Percentiles rank a stretch among this genome's conserved stretches.
These are phyloP conservation scores for Apantesis nais DNA, from an alignment of 2,888 invertebrate species.

Conservation along the genomic window DNA sequence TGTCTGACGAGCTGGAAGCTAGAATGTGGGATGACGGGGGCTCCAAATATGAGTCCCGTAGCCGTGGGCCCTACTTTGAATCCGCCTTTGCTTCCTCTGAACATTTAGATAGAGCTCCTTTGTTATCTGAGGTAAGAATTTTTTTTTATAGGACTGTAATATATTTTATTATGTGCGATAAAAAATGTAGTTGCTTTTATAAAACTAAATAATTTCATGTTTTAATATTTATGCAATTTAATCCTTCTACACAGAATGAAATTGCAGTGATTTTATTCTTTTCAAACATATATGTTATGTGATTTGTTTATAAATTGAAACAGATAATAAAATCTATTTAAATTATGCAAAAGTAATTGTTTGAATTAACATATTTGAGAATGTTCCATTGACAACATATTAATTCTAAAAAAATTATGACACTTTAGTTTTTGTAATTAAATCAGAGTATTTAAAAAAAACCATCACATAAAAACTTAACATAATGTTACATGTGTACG, in stretches of 20 bases:
- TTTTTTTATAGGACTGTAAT: slow-evolving; percentile 11
- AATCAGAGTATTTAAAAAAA: no score
- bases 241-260: neutral
- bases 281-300: neutral
- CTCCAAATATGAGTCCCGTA: slow-evolving; percentile 71
- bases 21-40: slow-evolving; percentile 82
- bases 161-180: slow-evolving; percentile 3
- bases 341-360: neutral
- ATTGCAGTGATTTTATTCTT: neutral
- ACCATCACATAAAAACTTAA: no score
- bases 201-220: neutral
- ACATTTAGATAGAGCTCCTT: slow-evolving; percentile 77
- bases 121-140: slow-evolving; percentile 74
- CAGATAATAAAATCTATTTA: neutral
- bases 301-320: neutral
- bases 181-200: slow-evolving; percentile 7
- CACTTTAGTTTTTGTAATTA: neutral
- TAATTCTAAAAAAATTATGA: no score
- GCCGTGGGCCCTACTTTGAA: slow-evolving; percentile 73
- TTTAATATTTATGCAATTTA: slow-evolving; percentile 1
- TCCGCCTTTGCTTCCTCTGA: slow-evolving; percentile 79
- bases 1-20: slow-evolving; percentile 83
- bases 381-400: neutral
- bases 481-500: no score
- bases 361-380: neutral